Evolutionary conservation across 2,888 invertebrate species (phyloP).

Genomic region (Thecophora atra): DNA sequence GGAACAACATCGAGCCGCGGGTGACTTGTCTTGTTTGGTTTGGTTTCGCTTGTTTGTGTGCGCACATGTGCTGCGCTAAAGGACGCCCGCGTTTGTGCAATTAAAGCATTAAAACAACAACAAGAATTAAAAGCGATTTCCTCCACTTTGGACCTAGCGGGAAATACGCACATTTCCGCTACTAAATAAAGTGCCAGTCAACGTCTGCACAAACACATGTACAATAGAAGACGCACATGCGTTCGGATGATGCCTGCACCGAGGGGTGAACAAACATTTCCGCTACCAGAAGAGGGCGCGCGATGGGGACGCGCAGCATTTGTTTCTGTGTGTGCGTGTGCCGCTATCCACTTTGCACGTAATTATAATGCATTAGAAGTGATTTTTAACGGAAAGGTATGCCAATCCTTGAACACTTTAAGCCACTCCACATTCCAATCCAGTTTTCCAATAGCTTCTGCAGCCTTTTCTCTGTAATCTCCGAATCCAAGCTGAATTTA

Average conservation of each 20-base stretch:
- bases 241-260: background rate
- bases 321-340: background rate
- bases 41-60: background rate
- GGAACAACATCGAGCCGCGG: no score
- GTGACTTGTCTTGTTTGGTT: background rate
- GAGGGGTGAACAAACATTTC: background rate
- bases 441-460: background rate
- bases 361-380: constrained; percentile 21
- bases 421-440: background rate
- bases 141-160: background rate
- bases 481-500: background rate
- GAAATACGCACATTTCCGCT: constrained; percentile 22
- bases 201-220: no score
- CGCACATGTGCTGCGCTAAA: no score
- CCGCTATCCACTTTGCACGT: constrained; percentile 8
- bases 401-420: no score
- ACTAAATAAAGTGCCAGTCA: constrained; percentile 5
- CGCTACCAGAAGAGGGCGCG: background rate
- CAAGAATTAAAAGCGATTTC: constrained; percentile 11
- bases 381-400: constrained; percentile 1
- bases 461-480: background rate
- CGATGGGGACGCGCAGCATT: background rate
- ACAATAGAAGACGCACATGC: background rate
- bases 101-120: background rate
- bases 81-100: background rate